Conservation (phyloP, 30 jellyfish, hydroid and myxozoan species). For the Cassiopea xamachana region DNA sequence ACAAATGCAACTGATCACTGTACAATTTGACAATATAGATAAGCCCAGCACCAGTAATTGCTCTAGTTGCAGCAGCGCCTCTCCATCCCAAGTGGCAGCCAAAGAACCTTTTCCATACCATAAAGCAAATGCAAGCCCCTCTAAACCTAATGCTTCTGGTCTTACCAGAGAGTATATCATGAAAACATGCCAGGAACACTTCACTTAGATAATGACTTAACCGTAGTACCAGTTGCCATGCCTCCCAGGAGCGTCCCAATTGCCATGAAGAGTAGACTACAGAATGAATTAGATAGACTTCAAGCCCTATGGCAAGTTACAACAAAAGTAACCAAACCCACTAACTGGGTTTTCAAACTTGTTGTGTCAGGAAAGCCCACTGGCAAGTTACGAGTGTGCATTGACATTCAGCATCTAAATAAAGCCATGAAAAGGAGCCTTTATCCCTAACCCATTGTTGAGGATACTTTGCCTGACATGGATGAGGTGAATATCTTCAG, state of each 20-base stretch:
- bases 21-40: too few species aligned
- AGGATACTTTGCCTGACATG: neutral
- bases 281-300: neutral
- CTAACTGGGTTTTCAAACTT: conserved; percentile 15
- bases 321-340: conserved; percentile 4
- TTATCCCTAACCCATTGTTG: conserved; percentile 33
- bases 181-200: conserved; percentile 5
- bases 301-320: neutral
- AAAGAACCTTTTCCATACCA: conserved; percentile 3
- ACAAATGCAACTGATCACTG: too few species aligned
- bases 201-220: neutral
- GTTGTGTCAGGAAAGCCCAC: conserved; percentile 12
- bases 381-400: conserved; percentile 14
- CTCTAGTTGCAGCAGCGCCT: too few species aligned
- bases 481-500: conserved; percentile 41
- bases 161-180: neutral
- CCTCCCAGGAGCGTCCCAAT: conserved; percentile 7
- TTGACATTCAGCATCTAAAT: neutral
- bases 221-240: neutral
- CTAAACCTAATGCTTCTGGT: neutral
- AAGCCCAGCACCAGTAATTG: too few species aligned
- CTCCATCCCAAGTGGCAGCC: neutral
- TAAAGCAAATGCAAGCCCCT: neutral
- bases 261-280: neutral
- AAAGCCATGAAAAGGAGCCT: conserved; percentile 24